A percentile compares a stretch with the other conserved stretches of the same genome.
Conservation (phyloP, 2,797 vertebrate genomes). For the Sebastes ruberrimus region DNA sequence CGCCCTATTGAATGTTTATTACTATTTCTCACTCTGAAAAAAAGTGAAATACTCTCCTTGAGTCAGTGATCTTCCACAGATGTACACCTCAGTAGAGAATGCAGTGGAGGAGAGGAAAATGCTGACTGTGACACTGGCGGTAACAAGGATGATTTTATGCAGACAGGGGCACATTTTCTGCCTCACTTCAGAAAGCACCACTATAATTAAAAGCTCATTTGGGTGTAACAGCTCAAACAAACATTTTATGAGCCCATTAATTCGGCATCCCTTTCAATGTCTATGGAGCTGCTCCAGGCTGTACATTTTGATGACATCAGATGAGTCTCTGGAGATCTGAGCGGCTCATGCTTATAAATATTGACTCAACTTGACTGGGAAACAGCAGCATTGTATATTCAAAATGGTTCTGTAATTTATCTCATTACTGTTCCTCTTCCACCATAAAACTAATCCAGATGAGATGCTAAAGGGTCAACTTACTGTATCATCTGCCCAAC, state of each 20-base stretch:
- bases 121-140: slow-evolving; percentile 60
- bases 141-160: slow-evolving; percentile 67
- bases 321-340: slow-evolving; percentile 37
- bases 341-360: slow-evolving; percentile 46
- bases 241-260: slow-evolving; percentile 75
- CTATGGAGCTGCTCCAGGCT: slow-evolving; percentile 35
- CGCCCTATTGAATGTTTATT: slow-evolving; percentile 16
- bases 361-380: slow-evolving; percentile 44
- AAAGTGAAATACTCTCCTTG: slow-evolving; percentile 28
- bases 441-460: background rate
- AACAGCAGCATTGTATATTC: slow-evolving; percentile 20
- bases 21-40: background rate
- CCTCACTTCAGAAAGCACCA: slow-evolving; percentile 67
- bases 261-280: slow-evolving; percentile 54
- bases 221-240: slow-evolving; percentile 77
- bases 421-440: background rate
- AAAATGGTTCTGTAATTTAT: slow-evolving; percentile 10
- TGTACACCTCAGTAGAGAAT: slow-evolving; percentile 24
- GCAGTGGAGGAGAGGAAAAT: slow-evolving; percentile 44
- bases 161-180: slow-evolving; percentile 71
- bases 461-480: slow-evolving; percentile 15
- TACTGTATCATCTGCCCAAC: background rate
- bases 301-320: slow-evolving; percentile 58
- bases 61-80: slow-evolving; percentile 42
- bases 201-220: slow-evolving; percentile 81